Evolutionary conservation across 2,113 vertebrate species (phyloP).

Genomic region (Boulengeromyrus knoepffleri): DNA sequence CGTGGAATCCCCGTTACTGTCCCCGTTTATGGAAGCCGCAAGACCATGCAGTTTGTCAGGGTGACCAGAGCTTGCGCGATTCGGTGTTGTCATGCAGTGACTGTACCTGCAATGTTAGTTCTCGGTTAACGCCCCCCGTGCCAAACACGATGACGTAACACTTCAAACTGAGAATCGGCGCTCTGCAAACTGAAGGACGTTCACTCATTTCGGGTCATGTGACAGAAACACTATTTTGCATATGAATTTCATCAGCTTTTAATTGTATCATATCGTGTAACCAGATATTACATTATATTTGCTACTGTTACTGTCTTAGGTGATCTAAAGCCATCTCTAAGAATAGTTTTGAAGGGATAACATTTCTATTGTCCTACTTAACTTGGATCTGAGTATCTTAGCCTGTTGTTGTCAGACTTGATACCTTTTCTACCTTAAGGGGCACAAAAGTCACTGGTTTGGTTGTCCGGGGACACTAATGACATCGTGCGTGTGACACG

Average conservation of each 20-base stretch:
- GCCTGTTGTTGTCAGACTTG: background rate
- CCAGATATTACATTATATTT: background rate
- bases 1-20: constrained; percentile 60
- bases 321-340: background rate
- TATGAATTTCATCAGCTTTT: background rate
- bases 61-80: constrained; percentile 43
- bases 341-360: background rate
- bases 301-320: background rate
- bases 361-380: background rate
- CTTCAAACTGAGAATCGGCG: background rate
- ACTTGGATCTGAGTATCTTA: background rate
- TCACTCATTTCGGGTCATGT: background rate
- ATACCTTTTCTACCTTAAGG: background rate
- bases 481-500: background rate
- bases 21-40: constrained; percentile 44
- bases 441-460: background rate
- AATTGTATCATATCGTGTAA: background rate
- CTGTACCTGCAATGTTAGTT: background rate
- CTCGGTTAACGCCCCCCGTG: constrained; percentile 35
- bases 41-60: constrained; percentile 32
- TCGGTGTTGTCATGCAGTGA: constrained; percentile 6
- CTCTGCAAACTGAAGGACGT: background rate
- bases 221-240: background rate
- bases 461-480: background rate
- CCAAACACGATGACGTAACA: background rate